Conservation (phyloP, 2,797 vertebrate species). For the Tragopan temminckii region DNA sequence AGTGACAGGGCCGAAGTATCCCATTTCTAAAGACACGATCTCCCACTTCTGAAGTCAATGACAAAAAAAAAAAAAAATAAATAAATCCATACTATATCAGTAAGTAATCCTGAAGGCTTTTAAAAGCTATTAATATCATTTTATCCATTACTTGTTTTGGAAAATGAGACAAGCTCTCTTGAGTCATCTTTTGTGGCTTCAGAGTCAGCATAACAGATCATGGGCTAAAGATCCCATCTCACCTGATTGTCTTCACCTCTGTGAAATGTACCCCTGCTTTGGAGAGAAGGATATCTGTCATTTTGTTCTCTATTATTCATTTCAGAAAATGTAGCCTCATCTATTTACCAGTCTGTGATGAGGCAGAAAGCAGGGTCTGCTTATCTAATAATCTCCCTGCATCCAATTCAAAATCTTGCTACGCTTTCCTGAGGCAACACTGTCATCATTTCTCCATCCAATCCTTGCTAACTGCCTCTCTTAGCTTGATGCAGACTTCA, state of each 20-base stretch:
- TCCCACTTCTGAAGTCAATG: not conserved
- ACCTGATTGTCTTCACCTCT: not conserved
- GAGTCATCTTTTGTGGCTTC: not conserved
- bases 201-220: not conserved
- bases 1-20: not conserved
- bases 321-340: constrained; percentile 28
- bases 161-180: constrained; percentile 36
- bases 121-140: not conserved
- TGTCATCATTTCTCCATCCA: not conserved
- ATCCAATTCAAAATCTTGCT: constrained; percentile 11
- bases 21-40: not conserved
- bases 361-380: constrained; percentile 21
- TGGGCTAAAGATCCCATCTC: not conserved
- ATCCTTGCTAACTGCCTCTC: constrained; percentile 43
- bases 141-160: constrained; percentile 21
- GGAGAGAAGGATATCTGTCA: not conserved
- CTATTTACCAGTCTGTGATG: not conserved
- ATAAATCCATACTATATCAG: not conserved
- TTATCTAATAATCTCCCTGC: not conserved
- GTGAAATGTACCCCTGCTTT: not conserved
- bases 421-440: not conserved
- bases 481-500: not conserved
- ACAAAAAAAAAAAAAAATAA: not conserved
- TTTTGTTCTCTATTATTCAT: not conserved
- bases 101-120: not conserved